Evolutionary conservation across 2,888 invertebrate species (phyloP), one percentile per base, ranked within the genome.

Genomic region (Oscheius sp.): DNA sequence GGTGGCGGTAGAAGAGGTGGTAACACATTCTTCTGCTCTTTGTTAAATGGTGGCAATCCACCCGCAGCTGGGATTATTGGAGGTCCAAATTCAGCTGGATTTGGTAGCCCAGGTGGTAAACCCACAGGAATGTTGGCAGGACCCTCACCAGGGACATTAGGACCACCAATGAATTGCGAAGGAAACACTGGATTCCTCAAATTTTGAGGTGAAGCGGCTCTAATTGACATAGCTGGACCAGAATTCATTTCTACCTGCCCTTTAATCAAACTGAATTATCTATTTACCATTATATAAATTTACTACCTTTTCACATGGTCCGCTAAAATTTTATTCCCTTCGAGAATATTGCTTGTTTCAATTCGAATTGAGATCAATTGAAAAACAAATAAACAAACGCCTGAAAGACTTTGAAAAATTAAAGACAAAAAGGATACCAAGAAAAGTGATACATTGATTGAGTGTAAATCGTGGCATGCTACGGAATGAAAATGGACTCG

Each of bases 381-480:
- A n/a, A 54, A 0, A 17, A 54, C 6, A 32, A 54, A 54, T 1
- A 54, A 17, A 33, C 17, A 22, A 2, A 32, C 30, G n/a, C 54
- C 54, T 54, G 20, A 12, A 33, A 17, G 26, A 6, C 4, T 17
- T 17, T 17, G 14, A 17, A 22, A 22, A 47, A 47, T 14, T 3
- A 20, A 47, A 47, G 3, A 47, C 17, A 47, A 47, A 5, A 6
- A 8, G 22, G 24, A 24, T 24, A 3, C 5, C 24, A 47, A 20
- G 22, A 24, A 47, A 24, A 24, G 24, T 22, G 3, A 24, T 14
- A 47, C 20, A 20, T 24, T 47, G 47, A 22, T 20, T 22, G 8
- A 47, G 47, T 47, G 47, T 47, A 47, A 47, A 47, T 47, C 47
- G 47, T 22, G 47, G 47, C 47, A 47, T 47, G 12, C 14, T 41